phyloP scores from a whole-genome alignment of 2,888 invertebrate genomes.

The Cyrtodaria siliqua region DNA sequence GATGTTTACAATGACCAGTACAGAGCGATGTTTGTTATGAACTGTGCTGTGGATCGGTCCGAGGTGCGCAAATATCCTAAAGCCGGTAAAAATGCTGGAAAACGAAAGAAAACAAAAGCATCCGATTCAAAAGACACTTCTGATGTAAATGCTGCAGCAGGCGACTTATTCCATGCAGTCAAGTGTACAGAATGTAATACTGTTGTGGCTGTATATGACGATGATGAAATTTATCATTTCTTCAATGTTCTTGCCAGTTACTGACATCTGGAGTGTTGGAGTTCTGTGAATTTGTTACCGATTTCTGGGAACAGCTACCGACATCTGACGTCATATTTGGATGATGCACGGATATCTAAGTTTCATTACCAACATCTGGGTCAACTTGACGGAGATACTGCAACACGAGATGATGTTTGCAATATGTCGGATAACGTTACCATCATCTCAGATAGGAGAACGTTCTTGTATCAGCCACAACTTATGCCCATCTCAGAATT shows the following conservation, averaged over 20 bases:
- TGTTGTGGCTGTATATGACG: conserved; percentile 88
- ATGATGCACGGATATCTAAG: too few species aligned
- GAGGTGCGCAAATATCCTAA: conserved; percentile 82
- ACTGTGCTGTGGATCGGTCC: conserved; percentile 86
- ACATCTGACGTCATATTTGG: too few species aligned
- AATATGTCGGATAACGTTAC: too few species aligned
- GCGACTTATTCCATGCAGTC: conserved; percentile 87
- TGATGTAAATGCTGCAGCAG: conserved; percentile 28
- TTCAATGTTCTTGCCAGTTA: conserved; percentile 88
- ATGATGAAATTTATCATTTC: conserved; percentile 88
- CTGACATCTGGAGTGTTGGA: conserved; percentile 57
- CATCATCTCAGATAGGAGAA: too few species aligned
- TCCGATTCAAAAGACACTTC: not conserved
- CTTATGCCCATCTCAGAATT: too few species aligned
- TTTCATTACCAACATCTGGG: too few species aligned
- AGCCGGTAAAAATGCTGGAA: conserved; percentile 76
- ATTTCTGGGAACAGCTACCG: too few species aligned
- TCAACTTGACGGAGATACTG: too few species aligned
- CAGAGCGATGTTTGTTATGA: conserved; percentile 89
- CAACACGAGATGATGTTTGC: too few species aligned
- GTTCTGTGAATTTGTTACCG: too few species aligned
- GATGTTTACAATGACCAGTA: conserved; percentile 88
- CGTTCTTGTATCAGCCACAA: too few species aligned
- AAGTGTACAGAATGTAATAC: conserved; percentile 87
- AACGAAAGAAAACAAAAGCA: conserved; percentile 65